A percentile compares a stretch with the other conserved stretches of the same genome.
These are phyloP conservation scores for Kryptolebias ocellatus DNA, from an alignment of 2,797 vertebrate genomes.

Conservation along the genomic window DNA sequence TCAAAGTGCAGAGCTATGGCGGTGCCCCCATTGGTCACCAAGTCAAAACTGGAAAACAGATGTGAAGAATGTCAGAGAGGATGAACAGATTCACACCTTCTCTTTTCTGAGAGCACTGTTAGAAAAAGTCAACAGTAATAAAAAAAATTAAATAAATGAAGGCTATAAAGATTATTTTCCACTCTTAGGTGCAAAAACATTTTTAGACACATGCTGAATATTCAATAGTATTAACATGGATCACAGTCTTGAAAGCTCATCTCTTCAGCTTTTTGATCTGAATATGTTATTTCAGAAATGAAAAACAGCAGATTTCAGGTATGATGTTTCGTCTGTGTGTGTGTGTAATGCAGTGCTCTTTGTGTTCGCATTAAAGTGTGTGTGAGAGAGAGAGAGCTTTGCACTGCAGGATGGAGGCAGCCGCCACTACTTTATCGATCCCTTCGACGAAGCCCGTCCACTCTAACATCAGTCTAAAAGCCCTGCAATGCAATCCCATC, in stretches of 20 bases:
- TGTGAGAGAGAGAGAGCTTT: conserved; percentile 39
- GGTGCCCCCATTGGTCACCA: conserved; percentile 94
- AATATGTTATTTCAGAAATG: conserved; percentile 40
- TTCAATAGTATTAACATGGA: conserved; percentile 46
- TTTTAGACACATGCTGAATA: conserved; percentile 40
- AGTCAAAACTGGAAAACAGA: conserved; percentile 89
- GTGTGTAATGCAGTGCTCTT: conserved; percentile 34
- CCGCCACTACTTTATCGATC: conserved; percentile 71
- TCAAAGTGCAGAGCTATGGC: conserved; percentile 93
- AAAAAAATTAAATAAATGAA: conserved; percentile 42
- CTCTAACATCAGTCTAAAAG: conserved; percentile 77
- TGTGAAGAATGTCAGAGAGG: conserved; percentile 23
- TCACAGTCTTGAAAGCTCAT: conserved; percentile 40
- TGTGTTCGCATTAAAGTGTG: conserved; percentile 48
- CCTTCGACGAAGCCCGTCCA: conserved; percentile 62
- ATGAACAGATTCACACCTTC: conserved; percentile 17
- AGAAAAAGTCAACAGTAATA: conserved; percentile 50
- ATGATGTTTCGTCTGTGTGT: conserved; percentile 31
- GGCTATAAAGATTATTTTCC: conserved; percentile 33
- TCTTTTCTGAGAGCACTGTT: conserved; percentile 9
- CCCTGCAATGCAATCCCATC: conserved; percentile 75
- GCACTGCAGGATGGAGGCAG: conserved; percentile 66
- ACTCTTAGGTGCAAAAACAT: neutral
- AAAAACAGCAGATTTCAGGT: conserved; percentile 31
- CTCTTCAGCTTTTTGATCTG: conserved; percentile 51